Evolutionary conservation across 2,888 invertebrate genomes (phyloP).

Genomic region (Tanytarsus gracilentus): DNA sequence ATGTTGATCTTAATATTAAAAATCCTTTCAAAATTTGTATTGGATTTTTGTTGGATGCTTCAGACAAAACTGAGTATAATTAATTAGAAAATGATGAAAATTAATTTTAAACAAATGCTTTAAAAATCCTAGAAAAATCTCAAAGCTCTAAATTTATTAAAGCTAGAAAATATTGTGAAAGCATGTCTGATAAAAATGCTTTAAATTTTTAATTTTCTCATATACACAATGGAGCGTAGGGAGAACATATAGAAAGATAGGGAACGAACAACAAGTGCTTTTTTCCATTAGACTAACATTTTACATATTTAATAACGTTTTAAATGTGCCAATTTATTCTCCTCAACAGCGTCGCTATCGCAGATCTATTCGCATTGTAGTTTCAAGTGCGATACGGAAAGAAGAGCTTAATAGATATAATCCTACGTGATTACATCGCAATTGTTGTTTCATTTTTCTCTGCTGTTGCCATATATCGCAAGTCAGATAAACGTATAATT

Average conservation of each 20-base stretch:
- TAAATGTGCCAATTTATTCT: background rate
- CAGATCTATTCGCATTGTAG: background rate
- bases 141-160: background rate
- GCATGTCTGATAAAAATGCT: no score
- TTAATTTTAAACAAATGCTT: no score
- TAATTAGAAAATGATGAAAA: no score
- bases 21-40: no score
- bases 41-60: no score
- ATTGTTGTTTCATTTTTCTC: background rate
- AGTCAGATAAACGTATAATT: conserved; percentile 16
- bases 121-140: no score
- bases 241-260: no score
- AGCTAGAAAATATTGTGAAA: background rate
- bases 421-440: conserved; percentile 11
- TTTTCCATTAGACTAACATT: background rate
- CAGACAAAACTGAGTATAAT: no score
- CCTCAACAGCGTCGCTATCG: background rate
- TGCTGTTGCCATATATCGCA: background rate
- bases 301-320: conserved; percentile 1
- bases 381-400: background rate
- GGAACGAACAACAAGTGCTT: conserved; percentile 4
- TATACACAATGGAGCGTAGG: no score
- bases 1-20: no score
- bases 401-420: conserved; percentile 1
- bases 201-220: no score